These are phyloP conservation scores for Tenrec ecaudatus DNA, from an alignment of 2,113 vertebrate species.

Conservation along the genomic window DNA sequence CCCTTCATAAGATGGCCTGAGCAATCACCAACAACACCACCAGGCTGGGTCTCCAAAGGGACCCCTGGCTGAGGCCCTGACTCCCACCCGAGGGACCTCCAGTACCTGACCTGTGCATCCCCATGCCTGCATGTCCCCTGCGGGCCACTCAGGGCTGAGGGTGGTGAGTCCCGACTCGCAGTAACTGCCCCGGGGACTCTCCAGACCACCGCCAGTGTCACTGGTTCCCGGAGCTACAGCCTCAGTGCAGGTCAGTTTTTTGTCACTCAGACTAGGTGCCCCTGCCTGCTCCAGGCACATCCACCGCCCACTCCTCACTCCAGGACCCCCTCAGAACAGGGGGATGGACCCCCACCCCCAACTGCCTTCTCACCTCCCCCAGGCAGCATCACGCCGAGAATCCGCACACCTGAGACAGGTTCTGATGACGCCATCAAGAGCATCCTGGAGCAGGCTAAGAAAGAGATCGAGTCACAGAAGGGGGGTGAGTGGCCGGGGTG, in stretches of 20 bases:
- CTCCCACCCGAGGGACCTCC: neutral
- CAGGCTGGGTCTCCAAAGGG: neutral
- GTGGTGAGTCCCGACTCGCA: no score
- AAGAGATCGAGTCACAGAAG: constrained; percentile 98
- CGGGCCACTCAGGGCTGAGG: neutral
- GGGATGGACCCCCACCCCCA: constrained; percentile 30
- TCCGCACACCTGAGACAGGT: constrained; percentile 98
- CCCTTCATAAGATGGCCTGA: neutral
- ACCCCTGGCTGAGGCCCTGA: neutral
- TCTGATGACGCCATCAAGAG: constrained; percentile 99
- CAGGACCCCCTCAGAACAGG: no score
- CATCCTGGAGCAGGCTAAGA: constrained; percentile 99
- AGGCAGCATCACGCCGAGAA: constrained; percentile 99
- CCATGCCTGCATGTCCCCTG: neutral
- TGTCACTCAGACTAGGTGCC: neutral
- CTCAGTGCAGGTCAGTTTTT: neutral
- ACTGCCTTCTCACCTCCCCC: constrained; percentile 77
- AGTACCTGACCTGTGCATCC: neutral
- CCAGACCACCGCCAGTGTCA: neutral
- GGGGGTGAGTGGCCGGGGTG: constrained; percentile 88
- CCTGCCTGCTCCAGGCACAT: no score
- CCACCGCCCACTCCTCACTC: no score
- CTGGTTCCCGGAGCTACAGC: neutral
- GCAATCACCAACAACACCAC: neutral
- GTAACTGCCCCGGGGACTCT: neutral